phyloP scores from a whole-genome alignment of 2,797 vertebrate species.

The Arnoldichthys spilopterus region DNA sequence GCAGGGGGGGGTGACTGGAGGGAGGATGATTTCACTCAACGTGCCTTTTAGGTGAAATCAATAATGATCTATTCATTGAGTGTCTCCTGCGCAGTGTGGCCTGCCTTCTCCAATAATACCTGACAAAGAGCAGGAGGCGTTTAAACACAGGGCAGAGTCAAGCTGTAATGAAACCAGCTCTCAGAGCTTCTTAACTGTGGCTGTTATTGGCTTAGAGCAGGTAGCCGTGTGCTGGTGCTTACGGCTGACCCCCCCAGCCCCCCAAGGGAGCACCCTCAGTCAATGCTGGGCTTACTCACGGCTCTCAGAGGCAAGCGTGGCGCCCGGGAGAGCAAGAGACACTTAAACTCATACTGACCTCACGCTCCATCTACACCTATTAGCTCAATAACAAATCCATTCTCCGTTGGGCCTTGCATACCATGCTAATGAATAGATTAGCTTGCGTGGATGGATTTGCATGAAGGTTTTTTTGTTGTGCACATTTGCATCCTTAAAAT shows the following conservation, averaged over 20 bases:
- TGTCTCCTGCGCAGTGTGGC: conserved; percentile 59
- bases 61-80: conserved; percentile 75
- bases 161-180: conserved; percentile 56
- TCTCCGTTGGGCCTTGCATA: conserved; percentile 11
- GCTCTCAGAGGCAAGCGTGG: conserved; percentile 37
- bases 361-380: conserved; percentile 28
- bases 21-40: conserved; percentile 69
- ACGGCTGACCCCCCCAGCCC: conserved; percentile 45
- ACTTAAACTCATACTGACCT: conserved; percentile 53
- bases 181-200: conserved; percentile 55
- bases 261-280: conserved; percentile 44
- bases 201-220: conserved; percentile 61
- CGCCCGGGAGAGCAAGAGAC: conserved; percentile 40
- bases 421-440: conserved; percentile 32
- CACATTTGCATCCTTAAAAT: too few species aligned
- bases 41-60: conserved; percentile 73
- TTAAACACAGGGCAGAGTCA: conserved; percentile 37
- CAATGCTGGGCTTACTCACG: conserved; percentile 49
- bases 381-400: conserved; percentile 39
- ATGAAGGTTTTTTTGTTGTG: neutral
- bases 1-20: conserved; percentile 57
- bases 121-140: conserved; percentile 53
- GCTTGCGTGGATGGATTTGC: neutral
- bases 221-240: conserved; percentile 47
- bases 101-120: conserved; percentile 64